A percentile compares a stretch with the other conserved stretches of the same genome.
phyloP scores from a whole-genome alignment of 2,113 vertebrate species.

The Aspiorhynchus laticeps region DNA sequence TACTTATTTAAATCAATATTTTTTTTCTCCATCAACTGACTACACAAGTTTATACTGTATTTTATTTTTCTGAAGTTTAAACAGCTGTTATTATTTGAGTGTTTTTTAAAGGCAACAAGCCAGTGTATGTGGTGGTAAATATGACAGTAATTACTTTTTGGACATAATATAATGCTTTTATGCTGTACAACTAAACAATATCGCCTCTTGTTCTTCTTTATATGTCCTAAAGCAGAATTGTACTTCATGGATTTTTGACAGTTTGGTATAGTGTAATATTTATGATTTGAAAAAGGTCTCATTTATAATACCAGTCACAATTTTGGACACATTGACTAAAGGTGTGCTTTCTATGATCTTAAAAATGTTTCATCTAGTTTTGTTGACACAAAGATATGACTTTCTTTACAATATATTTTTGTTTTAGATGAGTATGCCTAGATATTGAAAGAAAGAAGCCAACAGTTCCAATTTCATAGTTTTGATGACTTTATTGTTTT shows the following conservation, averaged over 20 bases:
- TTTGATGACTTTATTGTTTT: background rate
- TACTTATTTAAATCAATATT: constrained; percentile 11
- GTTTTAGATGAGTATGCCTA: background rate
- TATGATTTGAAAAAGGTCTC: background rate
- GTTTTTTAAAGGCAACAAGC: background rate
- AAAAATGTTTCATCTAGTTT: background rate
- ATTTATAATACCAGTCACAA: background rate
- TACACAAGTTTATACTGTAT: background rate
- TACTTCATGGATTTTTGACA: background rate
- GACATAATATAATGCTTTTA: background rate
- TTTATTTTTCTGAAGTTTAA: background rate
- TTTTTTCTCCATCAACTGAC: background rate
- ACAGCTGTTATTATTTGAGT: background rate
- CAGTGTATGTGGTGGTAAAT: background rate
- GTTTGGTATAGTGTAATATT: background rate
- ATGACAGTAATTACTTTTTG: background rate
- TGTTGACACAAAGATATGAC: background rate
- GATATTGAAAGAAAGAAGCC: background rate
- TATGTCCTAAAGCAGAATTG: background rate
- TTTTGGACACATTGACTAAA: background rate
- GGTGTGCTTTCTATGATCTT: background rate
- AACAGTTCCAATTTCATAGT: background rate
- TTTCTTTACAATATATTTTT: background rate
- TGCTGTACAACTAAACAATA: background rate
- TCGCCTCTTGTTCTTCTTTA: background rate